Evolutionary conservation across 2,797 vertebrate species (phyloP).

Genomic region (Pseudotriccus pelzelni): DNA sequence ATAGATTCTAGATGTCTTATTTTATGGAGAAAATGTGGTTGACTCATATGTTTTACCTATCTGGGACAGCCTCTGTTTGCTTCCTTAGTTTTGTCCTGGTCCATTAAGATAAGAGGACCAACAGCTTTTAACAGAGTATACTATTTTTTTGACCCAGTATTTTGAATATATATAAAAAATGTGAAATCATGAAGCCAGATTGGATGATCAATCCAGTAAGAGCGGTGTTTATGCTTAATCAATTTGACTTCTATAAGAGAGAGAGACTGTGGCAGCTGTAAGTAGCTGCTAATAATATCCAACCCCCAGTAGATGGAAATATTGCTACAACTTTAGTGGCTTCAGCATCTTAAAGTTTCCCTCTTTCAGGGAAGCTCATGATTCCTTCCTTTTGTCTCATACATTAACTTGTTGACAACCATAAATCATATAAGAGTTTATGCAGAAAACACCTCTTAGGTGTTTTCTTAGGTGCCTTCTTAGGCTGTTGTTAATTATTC

Average conservation of each 20-base stretch:
- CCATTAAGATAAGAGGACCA: neutral
- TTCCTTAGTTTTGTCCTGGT: neutral
- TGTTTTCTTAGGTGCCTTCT: neutral
- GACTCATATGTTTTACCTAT: neutral
- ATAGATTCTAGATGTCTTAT: neutral
- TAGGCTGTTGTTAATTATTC: neutral
- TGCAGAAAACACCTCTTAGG: neutral
- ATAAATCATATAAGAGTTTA: neutral
- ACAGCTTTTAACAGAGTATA: neutral
- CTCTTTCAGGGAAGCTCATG: neutral
- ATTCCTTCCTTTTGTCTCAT: neutral
- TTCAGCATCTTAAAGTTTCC: neutral
- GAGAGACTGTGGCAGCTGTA: neutral
- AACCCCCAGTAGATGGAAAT: constrained; percentile 59
- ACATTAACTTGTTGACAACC: neutral
- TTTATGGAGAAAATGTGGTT: neutral
- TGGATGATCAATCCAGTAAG: neutral
- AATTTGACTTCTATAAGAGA: neutral
- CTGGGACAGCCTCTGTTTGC: neutral
- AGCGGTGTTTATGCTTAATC: neutral
- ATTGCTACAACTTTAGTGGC: neutral
- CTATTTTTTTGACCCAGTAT: neutral
- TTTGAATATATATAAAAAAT: neutral
- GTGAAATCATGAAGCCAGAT: neutral
- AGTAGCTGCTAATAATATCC: neutral